Evolutionary conservation across 2,113 vertebrate species (phyloP).

Genomic region (Anas platyrhynchos): DNA sequence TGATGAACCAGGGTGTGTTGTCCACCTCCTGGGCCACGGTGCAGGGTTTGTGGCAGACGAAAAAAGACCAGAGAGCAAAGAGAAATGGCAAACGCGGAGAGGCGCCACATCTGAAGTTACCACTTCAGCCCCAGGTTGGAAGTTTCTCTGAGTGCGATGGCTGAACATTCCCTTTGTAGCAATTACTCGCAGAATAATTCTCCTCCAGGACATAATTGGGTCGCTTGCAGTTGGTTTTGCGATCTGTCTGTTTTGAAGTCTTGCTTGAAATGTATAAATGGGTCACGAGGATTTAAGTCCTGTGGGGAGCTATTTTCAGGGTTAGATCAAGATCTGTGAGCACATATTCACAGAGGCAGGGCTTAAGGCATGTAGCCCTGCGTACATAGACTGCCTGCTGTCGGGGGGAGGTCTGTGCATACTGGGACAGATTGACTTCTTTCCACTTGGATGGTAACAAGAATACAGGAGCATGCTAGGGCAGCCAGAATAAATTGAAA

Average conservation of each 20-base stretch:
- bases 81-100: background rate
- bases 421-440: background rate
- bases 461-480: background rate
- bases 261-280: background rate
- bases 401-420: background rate
- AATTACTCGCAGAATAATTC: background rate
- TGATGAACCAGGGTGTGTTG: background rate
- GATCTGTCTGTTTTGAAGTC: background rate
- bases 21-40: background rate
- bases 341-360: background rate
- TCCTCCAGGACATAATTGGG: background rate
- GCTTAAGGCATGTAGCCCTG: background rate
- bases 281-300: background rate
- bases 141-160: background rate
- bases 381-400: fast-evolving
- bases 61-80: background rate
- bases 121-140: background rate
- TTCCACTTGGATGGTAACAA: background rate
- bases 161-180: background rate
- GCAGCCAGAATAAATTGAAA: background rate
- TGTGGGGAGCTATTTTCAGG: background rate
- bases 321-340: background rate
- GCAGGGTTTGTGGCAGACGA: background rate
- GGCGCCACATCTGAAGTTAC: background rate
- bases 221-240: background rate